phyloP scores from a whole-genome alignment of 2,113 vertebrate genomes.

The Xenotilapia caudafasciata region DNA sequence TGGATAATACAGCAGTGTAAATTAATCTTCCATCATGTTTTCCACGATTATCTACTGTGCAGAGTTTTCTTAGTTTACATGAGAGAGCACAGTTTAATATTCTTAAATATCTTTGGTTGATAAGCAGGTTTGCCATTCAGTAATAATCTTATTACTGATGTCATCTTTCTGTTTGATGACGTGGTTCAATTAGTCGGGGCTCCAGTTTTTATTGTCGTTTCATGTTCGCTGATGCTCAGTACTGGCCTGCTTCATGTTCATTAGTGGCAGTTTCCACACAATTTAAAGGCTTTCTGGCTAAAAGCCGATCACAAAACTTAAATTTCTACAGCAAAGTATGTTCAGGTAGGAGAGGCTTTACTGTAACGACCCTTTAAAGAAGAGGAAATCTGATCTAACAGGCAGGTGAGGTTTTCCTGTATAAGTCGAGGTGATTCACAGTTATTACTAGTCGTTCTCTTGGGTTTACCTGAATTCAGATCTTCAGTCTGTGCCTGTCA shows the following conservation, averaged over 20 bases:
- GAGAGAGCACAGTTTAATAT: not conserved
- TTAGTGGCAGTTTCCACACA: not conserved
- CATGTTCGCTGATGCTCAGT: not conserved
- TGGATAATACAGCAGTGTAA: not conserved
- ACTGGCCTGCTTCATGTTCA: not conserved
- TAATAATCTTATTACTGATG: not conserved
- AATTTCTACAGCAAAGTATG: not conserved
- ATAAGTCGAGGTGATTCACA: not conserved
- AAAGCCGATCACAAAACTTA: not conserved
- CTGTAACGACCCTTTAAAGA: not conserved
- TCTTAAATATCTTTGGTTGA: conserved; percentile 11
- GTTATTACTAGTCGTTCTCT: not conserved
- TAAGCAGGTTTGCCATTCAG: not conserved
- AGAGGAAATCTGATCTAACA: not conserved
- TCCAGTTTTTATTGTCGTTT: not conserved
- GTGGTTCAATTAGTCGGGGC: not conserved
- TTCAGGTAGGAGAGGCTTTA: not conserved
- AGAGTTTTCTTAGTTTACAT: not conserved
- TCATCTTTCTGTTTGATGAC: not conserved
- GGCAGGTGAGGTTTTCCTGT: not conserved
- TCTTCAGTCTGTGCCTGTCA: not conserved
- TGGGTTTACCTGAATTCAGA: not conserved
- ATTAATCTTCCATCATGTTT: not conserved
- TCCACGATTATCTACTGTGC: not conserved
- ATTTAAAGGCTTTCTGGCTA: not conserved